These are phyloP conservation scores for Petromus typicus DNA, from an alignment of 2,113 vertebrate species.

Conservation along the genomic window DNA sequence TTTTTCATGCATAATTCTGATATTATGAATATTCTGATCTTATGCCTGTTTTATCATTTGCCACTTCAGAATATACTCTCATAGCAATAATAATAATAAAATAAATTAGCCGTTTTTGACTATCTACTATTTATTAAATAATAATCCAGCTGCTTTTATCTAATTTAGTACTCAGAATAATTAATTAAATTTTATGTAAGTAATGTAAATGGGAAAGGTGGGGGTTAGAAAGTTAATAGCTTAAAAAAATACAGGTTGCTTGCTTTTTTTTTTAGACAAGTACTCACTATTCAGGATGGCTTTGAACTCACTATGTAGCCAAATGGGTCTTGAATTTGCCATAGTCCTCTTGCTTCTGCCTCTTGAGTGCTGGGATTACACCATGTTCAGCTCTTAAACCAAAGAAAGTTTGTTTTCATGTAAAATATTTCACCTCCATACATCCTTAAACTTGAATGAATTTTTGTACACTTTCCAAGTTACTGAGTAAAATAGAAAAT, in stretches of 20 bases:
- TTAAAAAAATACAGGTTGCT: background rate
- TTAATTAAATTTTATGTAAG: constrained; percentile 3
- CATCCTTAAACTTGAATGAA: background rate
- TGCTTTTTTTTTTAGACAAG: background rate
- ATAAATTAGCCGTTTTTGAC: background rate
- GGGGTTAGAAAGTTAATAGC: background rate
- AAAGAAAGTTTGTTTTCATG: background rate
- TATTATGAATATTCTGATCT: background rate
- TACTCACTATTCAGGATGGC: background rate
- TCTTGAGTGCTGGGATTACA: background rate
- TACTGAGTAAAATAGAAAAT: too few species aligned
- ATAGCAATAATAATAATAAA: background rate
- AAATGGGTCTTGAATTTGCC: background rate
- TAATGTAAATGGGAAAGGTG: background rate
- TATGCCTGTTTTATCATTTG: too few species aligned
- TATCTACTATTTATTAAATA: background rate
- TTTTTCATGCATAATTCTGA: background rate
- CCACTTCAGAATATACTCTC: background rate
- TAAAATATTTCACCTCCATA: background rate
- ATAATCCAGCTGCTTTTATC: background rate
- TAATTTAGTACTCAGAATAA: constrained; percentile 1
- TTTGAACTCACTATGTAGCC: background rate
- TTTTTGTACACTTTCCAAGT: background rate
- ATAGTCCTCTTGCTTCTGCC: background rate
- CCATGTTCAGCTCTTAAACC: background rate